These are phyloP conservation scores for Poecilus cupreus DNA, from an alignment of 2,888 invertebrate species.

Conservation along the genomic window DNA sequence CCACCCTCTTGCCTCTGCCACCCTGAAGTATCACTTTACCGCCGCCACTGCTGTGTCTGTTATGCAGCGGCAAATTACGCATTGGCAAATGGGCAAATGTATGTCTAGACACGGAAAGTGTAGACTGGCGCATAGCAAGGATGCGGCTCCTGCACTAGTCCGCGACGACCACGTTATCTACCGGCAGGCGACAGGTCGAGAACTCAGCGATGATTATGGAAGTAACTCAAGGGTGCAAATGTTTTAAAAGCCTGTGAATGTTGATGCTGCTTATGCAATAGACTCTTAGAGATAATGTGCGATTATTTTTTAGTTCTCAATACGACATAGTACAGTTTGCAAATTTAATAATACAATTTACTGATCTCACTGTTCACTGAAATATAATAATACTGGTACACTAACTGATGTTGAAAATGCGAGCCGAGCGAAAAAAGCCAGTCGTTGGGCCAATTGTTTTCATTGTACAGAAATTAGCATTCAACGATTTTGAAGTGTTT, in stretches of 20 bases:
- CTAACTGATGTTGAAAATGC: no score
- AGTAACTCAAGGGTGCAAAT: not conserved
- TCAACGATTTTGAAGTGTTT: no score
- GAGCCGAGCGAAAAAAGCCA: no score
- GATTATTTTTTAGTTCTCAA: not conserved
- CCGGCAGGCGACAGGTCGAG: conserved; percentile 4
- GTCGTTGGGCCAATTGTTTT: no score
- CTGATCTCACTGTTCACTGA: no score
- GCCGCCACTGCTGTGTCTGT: not conserved
- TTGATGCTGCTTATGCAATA: not conserved
- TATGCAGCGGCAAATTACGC: conserved; percentile 35
- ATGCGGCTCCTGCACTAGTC: no score
- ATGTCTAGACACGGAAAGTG: conserved; percentile 28
- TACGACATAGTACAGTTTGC: no score
- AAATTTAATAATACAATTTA: no score
- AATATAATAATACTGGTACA: no score
- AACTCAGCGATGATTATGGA: not conserved
- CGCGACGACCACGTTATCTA: conserved; percentile 17
- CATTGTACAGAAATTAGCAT: no score
- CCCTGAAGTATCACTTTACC: conserved; percentile 46
- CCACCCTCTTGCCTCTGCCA: not conserved
- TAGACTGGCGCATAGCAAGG: not conserved
- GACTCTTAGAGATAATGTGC: not conserved
- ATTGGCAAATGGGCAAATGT: conserved; percentile 23
- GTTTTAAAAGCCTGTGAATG: not conserved